A percentile compares a stretch with the other conserved stretches of the same genome.
phyloP scores from a whole-genome alignment of 2,888 invertebrate species.

The Tanypteryx hageni region DNA sequence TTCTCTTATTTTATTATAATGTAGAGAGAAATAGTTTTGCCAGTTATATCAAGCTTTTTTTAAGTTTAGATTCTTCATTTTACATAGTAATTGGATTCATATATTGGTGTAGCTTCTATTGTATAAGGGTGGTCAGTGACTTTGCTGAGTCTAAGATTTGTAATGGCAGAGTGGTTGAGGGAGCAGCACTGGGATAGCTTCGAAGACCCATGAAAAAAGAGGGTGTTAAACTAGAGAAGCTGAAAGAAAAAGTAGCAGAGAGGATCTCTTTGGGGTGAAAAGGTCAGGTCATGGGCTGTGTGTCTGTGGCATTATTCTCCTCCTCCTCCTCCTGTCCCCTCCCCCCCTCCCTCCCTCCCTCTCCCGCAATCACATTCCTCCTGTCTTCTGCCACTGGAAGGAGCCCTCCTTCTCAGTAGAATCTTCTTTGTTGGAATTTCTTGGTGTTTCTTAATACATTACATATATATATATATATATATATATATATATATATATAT shows the following conservation, averaged over 20 bases:
- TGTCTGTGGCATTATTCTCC: conserved; percentile 30
- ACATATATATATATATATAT: conserved; percentile 67
- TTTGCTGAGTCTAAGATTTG: conserved; percentile 27
- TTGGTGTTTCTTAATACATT: conserved; percentile 68
- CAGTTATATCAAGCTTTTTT: conserved; percentile 37
- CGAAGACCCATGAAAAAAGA: neutral
- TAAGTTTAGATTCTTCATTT: conserved; percentile 34
- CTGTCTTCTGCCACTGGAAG: conserved; percentile 11
- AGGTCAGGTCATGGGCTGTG: conserved; percentile 50
- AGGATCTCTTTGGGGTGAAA: conserved; percentile 35
- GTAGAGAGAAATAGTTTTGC: conserved; percentile 44
- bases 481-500: conserved; percentile 63
- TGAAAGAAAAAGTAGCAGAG: neutral
- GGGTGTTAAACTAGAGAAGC: conserved; percentile 1
- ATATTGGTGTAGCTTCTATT: conserved; percentile 45
- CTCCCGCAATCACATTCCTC: neutral
- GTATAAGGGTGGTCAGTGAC: conserved; percentile 24
- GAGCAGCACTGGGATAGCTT: neutral
- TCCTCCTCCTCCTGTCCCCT: too few relatives aligned
- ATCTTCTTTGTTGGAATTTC: conserved; percentile 69
- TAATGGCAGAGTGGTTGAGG: conserved; percentile 43
- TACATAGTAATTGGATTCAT: conserved; percentile 38
- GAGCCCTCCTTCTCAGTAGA: conserved; percentile 56
- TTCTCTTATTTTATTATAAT: conserved; percentile 2
- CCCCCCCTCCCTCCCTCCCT: too few relatives aligned